Evolutionary conservation across 2,113 vertebrate genomes (phyloP), one percentile per base, ranked within the genome.

Genomic region (Coracopsis vasa): DNA sequence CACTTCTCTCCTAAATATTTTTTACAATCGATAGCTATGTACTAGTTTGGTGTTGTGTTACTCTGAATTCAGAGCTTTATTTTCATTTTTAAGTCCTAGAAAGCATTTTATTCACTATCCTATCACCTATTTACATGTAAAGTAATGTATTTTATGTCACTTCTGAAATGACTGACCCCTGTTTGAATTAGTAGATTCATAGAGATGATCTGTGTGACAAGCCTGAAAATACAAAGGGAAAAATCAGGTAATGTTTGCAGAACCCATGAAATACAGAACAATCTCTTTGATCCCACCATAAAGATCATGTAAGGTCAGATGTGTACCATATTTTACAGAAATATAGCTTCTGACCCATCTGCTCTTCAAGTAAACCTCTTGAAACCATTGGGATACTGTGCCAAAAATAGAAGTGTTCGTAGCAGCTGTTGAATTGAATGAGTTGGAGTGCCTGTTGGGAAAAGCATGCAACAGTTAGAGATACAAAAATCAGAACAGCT

Each of bases 371-470:
- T 24, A 70, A 94, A 69, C 19, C 71, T 77, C 67, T 94, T 83
- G 72, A 91, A 97, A 60, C 23, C 7, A 1, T 41, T 91, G 80
- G 64, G 69, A 23, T 78, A 41, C 20, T n/a, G 42, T 91, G 94
- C 80, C 91, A 96, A 54, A 86, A 86, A 15, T 9, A 90, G 60
- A 66, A 94, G 60, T 83, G 75, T 71, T 86, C 53, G 42, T 54
- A 74, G 91, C 88, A 97, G 95, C 91, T 95, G 95, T 39, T 88
- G 88, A 67, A 77, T 70, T 86, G 62, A 92, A 48, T 0, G 10
- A 27, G n/a, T 15, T 94, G 67, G 92, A 94, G 80, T 25, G 91
- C 67, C 91, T 92, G 37, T 11, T 80, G 88, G 72, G 92, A 90
- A 80, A 66, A 90, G 53, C 29, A 19, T 13, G 48, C 37, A 93